Evolutionary conservation across 2,888 invertebrate genomes (phyloP), one percentile per base, ranked within the genome.

Genomic region (Phaedon cochleariae): DNA sequence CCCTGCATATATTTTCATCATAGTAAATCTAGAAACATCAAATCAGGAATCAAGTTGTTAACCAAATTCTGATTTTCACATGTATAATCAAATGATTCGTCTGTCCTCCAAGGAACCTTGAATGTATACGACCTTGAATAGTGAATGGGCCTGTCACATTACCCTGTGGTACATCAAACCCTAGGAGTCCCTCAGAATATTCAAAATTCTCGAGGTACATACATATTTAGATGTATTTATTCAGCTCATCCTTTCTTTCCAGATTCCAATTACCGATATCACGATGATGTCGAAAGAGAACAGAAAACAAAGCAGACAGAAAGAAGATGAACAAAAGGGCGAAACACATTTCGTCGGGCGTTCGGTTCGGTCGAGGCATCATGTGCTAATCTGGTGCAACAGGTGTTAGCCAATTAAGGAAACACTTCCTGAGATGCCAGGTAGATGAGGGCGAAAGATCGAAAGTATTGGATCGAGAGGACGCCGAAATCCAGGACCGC

Each of bases 371-470:
- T 41, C 62, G 49, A 65, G 45, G n/a, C n/a, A 52, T 61, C 72
- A 70, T 72, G 70, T 66, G 72, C 68, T 63, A 72, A 73, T 71
- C 68, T 69, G 59, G 59, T 59, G 59, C 65, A 74, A 76, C 76
- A 76, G 76, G 76, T 76, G 76, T 72, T 67, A 29, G 66, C 65
- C 73, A 75, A 76, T 76, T 76, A 76, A 74, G 70, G 67, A 71
- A 68, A 66, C 64, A 66, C 70, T 73, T 74, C 73, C 70, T 69
- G 59, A 68, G 60, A 61, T 59, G 65, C 65, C 75, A 75, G 72
- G 69, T 69, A 69, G 70, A 72, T 57, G 46, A n/a, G n/a, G 41
- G 20, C 18, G 46, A 29, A 22, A 51, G 67, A 73, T 62, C 64
- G 76, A 77, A 75, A 77, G 77, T 41, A 6, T 74, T 75, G 76